Percentiles rank a stretch among this genome's conserved stretches.
Evolutionary conservation across 2,113 vertebrate genomes (phyloP).

Genomic region (Epinephelus lanceolatus): DNA sequence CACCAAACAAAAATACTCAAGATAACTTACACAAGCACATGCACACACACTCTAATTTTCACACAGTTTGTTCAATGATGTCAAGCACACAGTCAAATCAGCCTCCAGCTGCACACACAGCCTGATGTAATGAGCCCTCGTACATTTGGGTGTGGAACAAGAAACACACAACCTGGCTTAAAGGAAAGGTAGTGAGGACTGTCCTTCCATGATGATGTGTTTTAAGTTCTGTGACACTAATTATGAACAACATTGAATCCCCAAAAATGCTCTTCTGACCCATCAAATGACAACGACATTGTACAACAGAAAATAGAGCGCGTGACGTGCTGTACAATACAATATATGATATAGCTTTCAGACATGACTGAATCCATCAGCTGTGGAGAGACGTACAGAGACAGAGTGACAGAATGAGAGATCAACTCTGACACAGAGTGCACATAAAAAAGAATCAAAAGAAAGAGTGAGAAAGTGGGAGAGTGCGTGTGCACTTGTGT

Average conservation of each 20-base stretch:
- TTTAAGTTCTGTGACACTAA: slow-evolving; percentile 12
- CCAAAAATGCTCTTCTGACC: not conserved
- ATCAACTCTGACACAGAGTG: slow-evolving; percentile 79
- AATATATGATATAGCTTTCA: slow-evolving; percentile 73
- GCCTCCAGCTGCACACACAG: not conserved
- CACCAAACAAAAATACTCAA: not conserved
- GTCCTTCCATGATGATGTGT: not conserved
- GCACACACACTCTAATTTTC: not conserved
- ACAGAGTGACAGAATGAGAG: slow-evolving; percentile 74
- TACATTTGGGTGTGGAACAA: not conserved
- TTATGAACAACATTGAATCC: not conserved
- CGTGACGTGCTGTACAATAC: slow-evolving; percentile 46
- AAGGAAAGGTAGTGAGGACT: not conserved
- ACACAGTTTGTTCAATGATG: slow-evolving; percentile 20
- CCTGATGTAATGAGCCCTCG: slow-evolving; percentile 21
- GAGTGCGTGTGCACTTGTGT: slow-evolving; percentile 33
- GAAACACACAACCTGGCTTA: not conserved
- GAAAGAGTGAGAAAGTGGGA: slow-evolving; percentile 62
- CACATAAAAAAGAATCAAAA: slow-evolving; percentile 79
- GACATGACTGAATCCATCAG: slow-evolving; percentile 68
- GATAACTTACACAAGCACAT: not conserved
- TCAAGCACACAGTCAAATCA: slow-evolving; percentile 13
- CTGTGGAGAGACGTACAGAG: slow-evolving; percentile 52
- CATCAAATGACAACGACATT: slow-evolving; percentile 10
- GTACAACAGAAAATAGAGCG: slow-evolving; percentile 17